Base-by-base conservation (phyloP, 2,888 invertebrate genomes). In the Trichopoda pennipes region DNA sequence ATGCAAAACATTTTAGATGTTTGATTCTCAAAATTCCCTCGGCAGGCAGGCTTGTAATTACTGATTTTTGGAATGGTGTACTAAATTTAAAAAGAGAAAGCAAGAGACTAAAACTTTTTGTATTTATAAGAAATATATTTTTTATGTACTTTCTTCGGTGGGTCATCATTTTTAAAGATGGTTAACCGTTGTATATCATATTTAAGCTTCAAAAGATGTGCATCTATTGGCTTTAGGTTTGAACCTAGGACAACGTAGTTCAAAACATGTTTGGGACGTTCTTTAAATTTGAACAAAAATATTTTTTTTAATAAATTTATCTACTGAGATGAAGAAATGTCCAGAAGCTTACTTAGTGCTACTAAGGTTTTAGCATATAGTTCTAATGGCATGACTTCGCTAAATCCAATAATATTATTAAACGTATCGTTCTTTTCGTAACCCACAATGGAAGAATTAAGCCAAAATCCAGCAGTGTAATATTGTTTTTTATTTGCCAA, bases 331-430 rank as follows among this genome's bases (percentile, higher is more conserved):
- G 12, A 38, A 38, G 12, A 38, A 38, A 2, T 38, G 38, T 38
- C 12, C 12, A 1, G 12, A 23, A 23, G 85, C 86, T 87, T 61
- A 90, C 90, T 86, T 81, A 88, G 80, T 49, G 86, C 84, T 10
- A 87, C 53, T n/a, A 89, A 82, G 3, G 85, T 58, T 63, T 89
- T 87, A 0, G 89, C 88, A 61, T 90, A 88, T 1, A 88, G 64
- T 32, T 84, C 86, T 10, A 85, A 74, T 9, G 88, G 74, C 21
- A 87, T 85, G 4, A 61, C 64, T 9, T 74, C 32, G 2, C 81
- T 69, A 63, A 51, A 82, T 2, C 60, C 72, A 14, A 87, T 10
- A 38, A 68, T 7, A 69, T 77, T 2, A 69, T 35, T 80, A 9
- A 69, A 73, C 32, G 21, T 1, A 76, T 75, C 38, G 2, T 68